Conservation (phyloP, 2,888 invertebrate genomes). For the Achlya flavicornis region DNA sequence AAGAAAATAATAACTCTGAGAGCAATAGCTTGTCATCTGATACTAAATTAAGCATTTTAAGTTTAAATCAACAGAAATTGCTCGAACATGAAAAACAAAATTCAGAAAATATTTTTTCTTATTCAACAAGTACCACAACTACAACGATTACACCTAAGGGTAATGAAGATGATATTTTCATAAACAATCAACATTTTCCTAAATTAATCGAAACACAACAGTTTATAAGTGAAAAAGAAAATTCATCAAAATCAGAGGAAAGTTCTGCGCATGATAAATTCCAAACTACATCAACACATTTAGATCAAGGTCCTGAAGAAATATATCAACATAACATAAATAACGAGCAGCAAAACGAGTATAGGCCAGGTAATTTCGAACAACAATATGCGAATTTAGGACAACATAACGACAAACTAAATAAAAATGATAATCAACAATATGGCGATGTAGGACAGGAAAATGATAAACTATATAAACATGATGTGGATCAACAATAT, state of each 20-base stretch:
- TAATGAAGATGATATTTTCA: background rate
- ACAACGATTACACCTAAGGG: background rate
- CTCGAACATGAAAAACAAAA: background rate
- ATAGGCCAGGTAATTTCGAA: conserved; percentile 18
- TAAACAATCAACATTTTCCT: background rate
- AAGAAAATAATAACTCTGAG: conserved; percentile 8
- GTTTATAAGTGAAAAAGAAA: conserved; percentile 9
- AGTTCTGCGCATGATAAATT: conserved; percentile 16
- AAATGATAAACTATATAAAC: conserved; percentile 18
- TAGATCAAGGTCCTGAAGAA: conserved; percentile 16
- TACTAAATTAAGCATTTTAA: background rate
- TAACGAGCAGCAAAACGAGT: conserved; percentile 8
- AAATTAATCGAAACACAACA: background rate
- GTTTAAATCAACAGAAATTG: background rate
- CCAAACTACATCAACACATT: conserved; percentile 10
- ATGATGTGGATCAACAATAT: conserved; percentile 9
- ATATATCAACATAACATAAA: conserved; percentile 20
- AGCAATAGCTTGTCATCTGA: background rate
- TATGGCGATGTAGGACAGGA: conserved; percentile 33
- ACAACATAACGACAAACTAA: conserved; percentile 27
- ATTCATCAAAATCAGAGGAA: background rate
- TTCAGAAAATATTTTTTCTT: background rate
- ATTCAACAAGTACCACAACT: background rate
- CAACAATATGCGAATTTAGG: conserved; percentile 16
- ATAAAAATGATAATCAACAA: conserved; percentile 26